Percentiles rank a stretch among this genome's conserved stretches.
Conservation (phyloP, 2,888 invertebrate species). For the Drosophila tanythrix region DNA sequence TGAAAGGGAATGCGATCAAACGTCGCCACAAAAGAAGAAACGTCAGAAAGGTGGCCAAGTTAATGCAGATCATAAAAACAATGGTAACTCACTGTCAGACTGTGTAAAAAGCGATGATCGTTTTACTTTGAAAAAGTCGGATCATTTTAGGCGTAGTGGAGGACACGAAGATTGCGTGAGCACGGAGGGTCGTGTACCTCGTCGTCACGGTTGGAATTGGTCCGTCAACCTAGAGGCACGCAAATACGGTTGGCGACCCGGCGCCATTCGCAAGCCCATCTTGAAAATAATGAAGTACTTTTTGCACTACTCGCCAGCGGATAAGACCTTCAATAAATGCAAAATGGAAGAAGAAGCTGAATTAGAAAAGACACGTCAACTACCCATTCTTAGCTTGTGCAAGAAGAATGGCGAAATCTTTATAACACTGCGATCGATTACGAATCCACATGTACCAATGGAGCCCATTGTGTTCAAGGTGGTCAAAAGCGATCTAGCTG, state of each 20-base stretch:
- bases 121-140: no score
- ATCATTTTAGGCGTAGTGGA: background rate
- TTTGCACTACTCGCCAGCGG: conserved; percentile 70
- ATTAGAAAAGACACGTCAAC: conserved; percentile 69
- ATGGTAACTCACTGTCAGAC: background rate
- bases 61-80: background rate
- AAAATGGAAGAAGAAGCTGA: conserved; percentile 82
- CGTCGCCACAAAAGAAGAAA: background rate
- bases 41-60: background rate
- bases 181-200: conserved; percentile 86
- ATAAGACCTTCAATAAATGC: conserved; percentile 56
- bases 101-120: background rate
- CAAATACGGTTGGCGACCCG: conserved; percentile 83
- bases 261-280: conserved; percentile 81
- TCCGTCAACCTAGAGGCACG: conserved; percentile 71
- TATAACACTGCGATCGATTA: conserved; percentile 88
- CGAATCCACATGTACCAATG: conserved; percentile 88
- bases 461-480: conserved; percentile 89
- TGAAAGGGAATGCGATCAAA: conserved; percentile 57
- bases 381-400: conserved; percentile 88
- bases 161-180: conserved; percentile 87
- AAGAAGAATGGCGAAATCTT: conserved; percentile 88
- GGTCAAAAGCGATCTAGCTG: conserved; percentile 86
- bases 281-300: conserved; percentile 83
- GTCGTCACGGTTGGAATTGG: conserved; percentile 90